A percentile compares a stretch with the other conserved stretches of the same genome.
Conservation (phyloP, 2,797 vertebrate species). For the Sebastes vulpes region DNA sequence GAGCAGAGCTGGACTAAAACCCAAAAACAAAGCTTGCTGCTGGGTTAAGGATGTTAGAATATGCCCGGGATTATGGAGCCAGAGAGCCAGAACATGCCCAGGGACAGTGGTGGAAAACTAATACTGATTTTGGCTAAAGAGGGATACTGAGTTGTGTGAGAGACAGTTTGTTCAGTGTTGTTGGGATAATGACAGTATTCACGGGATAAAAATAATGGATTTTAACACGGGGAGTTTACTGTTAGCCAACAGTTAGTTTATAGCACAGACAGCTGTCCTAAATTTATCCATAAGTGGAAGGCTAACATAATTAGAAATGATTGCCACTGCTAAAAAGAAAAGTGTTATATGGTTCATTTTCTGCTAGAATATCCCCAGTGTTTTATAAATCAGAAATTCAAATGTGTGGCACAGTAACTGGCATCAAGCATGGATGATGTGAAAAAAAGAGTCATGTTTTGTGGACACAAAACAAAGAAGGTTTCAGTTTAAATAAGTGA, state of each 20-base stretch:
- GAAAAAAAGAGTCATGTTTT: not conserved
- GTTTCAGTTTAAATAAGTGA: not conserved
- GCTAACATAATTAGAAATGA: slow-evolving; percentile 29
- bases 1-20: slow-evolving; percentile 74
- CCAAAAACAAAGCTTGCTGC: slow-evolving; percentile 72
- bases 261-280: slow-evolving; percentile 9
- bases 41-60: slow-evolving; percentile 70
- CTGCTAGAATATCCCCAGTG: not conserved
- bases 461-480: not conserved
- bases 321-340: slow-evolving; percentile 2
- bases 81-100: slow-evolving; percentile 59
- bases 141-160: slow-evolving; percentile 28
- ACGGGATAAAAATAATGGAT: slow-evolving; percentile 38
- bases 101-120: slow-evolving; percentile 72
- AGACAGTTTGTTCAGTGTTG: slow-evolving; percentile 41
- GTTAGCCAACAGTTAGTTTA: slow-evolving; percentile 36
- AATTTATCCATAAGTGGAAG: slow-evolving; percentile 24
- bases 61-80: slow-evolving; percentile 66
- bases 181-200: slow-evolving; percentile 54
- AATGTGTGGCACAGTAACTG: slow-evolving; percentile 15
- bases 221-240: slow-evolving; percentile 28
- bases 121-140: slow-evolving; percentile 68
- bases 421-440: not conserved
- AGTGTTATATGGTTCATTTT: not conserved
- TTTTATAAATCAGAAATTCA: not conserved